Evolutionary conservation across 2,113 vertebrate genomes (phyloP).

Genomic region (Zingel zingel): DNA sequence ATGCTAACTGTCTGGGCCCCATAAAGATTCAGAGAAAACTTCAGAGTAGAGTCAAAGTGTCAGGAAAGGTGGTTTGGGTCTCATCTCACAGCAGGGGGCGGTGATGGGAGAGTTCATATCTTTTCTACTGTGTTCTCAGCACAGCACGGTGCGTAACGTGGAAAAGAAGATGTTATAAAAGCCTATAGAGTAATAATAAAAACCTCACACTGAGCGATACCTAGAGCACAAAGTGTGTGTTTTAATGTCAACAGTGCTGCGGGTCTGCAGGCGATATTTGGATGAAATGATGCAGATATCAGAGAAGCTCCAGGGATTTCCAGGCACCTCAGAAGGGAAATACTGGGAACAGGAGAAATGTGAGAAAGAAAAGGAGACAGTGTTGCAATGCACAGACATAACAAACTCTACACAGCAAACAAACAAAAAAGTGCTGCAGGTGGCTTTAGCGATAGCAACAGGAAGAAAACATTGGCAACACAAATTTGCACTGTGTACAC

Average conservation of each 20-base stretch:
- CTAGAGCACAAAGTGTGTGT: constrained; percentile 19
- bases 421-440: neutral
- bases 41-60: neutral
- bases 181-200: constrained; percentile 4
- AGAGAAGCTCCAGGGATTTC: constrained; percentile 39
- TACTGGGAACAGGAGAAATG: constrained; percentile 53
- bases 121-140: neutral
- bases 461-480: neutral
- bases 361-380: constrained; percentile 50
- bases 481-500: neutral
- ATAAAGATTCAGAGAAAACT: neutral
- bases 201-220: constrained; percentile 2
- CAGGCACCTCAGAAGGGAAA: constrained; percentile 2
- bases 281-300: constrained; percentile 33
- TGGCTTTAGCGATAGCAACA: neutral
- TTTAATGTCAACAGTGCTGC: constrained; percentile 40
- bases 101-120: neutral
- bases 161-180: neutral
- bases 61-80: neutral
- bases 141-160: neutral
- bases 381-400: constrained; percentile 1
- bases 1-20: neutral
- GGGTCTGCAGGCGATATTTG: neutral
- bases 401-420: neutral
- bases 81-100: constrained; percentile 12